Evolutionary conservation across 2,797 vertebrate species (phyloP).

Genomic region (Xenops minutus): DNA sequence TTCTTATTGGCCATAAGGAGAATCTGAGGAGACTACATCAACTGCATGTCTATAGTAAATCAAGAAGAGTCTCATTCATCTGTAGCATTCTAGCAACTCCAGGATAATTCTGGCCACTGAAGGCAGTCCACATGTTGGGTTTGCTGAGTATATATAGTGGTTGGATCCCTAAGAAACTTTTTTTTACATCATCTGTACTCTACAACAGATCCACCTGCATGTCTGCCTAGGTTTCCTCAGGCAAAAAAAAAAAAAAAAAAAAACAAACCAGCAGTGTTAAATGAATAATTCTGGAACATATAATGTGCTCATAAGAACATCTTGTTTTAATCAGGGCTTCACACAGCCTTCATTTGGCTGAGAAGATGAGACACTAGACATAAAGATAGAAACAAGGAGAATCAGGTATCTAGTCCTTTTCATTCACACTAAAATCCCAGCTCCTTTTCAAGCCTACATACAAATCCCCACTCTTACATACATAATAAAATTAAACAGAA

Average conservation of each 20-base stretch:
- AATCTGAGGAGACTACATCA: not conserved
- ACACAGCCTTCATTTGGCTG: not conserved
- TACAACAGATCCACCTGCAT: not conserved
- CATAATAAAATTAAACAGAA: not conserved
- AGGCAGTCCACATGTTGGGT: not conserved
- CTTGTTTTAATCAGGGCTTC: not conserved
- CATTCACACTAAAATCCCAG: not conserved
- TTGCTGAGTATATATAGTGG: not conserved
- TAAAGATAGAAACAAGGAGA: not conserved
- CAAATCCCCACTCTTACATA: not conserved
- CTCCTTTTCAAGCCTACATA: not conserved
- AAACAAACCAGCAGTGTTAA: not conserved
- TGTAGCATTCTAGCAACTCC: not conserved
- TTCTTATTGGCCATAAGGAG: not conserved
- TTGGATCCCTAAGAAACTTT: not conserved
- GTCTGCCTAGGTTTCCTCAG: not conserved
- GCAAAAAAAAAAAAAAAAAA: no score
- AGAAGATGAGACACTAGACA: not conserved
- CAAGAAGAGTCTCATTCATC: fast-evolving
- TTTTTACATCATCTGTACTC: not conserved
- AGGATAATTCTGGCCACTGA: not conserved
- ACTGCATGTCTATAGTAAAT: fast-evolving
- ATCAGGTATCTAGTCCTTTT: not conserved
- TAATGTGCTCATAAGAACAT: not conserved
- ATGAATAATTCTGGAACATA: not conserved